Percentiles rank a stretch among this genome's conserved stretches.
These are phyloP conservation scores for Cryptotermes secundus DNA, from an alignment of 1,140 invertebrate genomes.

Conservation along the genomic window DNA sequence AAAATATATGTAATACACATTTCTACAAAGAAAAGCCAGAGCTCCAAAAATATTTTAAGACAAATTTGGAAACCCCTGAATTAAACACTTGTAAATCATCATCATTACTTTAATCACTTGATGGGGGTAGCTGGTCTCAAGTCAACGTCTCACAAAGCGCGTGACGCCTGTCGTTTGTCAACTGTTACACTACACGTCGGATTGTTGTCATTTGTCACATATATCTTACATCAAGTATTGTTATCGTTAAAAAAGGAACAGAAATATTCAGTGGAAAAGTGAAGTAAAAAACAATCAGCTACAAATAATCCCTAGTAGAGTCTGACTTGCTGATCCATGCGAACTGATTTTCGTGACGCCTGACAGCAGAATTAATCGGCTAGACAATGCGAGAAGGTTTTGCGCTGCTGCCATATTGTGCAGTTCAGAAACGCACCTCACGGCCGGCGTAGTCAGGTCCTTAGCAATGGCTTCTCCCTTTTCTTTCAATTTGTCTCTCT, in stretches of 20 bases:
- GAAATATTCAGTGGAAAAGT: neutral
- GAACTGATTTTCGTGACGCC: neutral
- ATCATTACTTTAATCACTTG: too few species aligned
- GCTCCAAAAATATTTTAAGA: too few species aligned
- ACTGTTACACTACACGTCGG: neutral
- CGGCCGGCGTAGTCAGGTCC: too few species aligned
- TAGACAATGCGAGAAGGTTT: neutral
- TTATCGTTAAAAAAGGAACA: neutral
- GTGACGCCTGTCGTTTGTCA: neutral
- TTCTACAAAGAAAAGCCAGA: too few species aligned
- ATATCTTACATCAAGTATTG: neutral
- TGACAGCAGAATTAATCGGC: neutral
- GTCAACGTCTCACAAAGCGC: neutral
- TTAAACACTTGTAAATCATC: neutral
- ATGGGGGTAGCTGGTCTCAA: neutral
- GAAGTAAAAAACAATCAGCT: constrained; percentile 9
- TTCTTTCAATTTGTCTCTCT: too few species aligned
- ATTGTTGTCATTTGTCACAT: constrained; percentile 14
- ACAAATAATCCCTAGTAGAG: constrained; percentile 4
- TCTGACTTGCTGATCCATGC: neutral
- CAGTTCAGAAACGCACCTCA: neutral
- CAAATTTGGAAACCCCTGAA: neutral
- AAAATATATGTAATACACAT: too few species aligned
- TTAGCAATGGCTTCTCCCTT: too few species aligned
- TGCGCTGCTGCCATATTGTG: neutral